These are phyloP conservation scores for Ceuthmochares aereus DNA, from an alignment of 2,113 vertebrate genomes.

Conservation along the genomic window DNA sequence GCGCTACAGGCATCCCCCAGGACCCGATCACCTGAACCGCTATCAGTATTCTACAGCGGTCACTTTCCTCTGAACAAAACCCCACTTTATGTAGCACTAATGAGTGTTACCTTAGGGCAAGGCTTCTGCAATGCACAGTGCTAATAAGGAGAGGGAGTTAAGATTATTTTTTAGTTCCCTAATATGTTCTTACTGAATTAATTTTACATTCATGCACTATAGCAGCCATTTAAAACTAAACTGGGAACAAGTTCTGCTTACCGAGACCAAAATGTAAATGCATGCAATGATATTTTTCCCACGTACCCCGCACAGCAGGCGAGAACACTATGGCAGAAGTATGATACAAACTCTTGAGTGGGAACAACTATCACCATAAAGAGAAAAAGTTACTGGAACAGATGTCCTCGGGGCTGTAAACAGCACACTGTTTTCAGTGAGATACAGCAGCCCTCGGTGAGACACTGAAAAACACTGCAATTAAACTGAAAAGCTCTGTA, in stretches of 20 bases:
- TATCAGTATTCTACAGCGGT: background rate
- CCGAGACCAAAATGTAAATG: background rate
- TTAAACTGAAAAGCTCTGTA: background rate
- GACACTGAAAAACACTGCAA: background rate
- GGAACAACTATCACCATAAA: background rate
- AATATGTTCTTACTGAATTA: background rate
- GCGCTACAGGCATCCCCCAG: background rate
- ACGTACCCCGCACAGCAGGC: background rate
- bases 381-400: background rate
- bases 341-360: background rate
- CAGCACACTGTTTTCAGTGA: background rate
- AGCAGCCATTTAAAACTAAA: background rate
- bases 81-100: background rate
- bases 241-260: background rate
- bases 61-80: background rate
- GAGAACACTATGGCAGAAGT: rapidly evolving
- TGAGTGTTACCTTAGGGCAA: background rate
- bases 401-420: background rate
- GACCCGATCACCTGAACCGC: rapidly evolving
- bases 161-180: background rate
- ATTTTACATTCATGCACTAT: background rate
- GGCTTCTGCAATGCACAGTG: background rate
- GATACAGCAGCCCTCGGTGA: background rate
- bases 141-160: background rate
- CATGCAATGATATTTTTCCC: rapidly evolving